A percentile compares a stretch with the other conserved stretches of the same genome.
Conservation (phyloP, 2,113 vertebrate species). For the Rhinopomastus cyanomelas region DNA sequence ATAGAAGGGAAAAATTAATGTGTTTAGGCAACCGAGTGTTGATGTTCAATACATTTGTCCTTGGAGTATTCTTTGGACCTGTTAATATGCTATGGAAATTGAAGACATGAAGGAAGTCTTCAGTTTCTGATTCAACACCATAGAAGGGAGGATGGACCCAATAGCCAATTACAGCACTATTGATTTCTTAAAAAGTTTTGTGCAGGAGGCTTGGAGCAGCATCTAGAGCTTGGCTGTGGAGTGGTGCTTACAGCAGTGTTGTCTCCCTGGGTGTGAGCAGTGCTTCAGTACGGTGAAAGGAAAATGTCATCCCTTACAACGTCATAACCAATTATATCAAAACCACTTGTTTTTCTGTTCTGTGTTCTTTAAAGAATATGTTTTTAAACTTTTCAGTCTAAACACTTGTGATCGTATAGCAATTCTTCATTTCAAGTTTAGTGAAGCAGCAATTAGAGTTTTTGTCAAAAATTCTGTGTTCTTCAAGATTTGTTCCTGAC, state of each 20-base stretch:
- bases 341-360: neutral
- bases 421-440: neutral
- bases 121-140: neutral
- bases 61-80: neutral
- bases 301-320: neutral
- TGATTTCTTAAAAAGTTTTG: neutral
- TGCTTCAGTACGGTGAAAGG: neutral
- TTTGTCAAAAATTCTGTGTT: neutral
- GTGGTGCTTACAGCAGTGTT: rapidly evolving
- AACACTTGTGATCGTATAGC: neutral
- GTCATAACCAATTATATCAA: neutral
- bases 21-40: neutral
- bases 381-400: neutral
- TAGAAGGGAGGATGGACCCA: neutral
- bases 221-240: neutral
- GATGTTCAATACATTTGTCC: neutral
- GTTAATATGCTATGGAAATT: neutral
- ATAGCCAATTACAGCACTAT: neutral
- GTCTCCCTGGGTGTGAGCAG: neutral
- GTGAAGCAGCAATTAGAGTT: neutral
- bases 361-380: neutral
- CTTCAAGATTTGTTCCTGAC: neutral
- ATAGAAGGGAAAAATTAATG: neutral
- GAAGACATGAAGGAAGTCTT: neutral
- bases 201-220: neutral